A percentile compares a stretch with the other conserved stretches of the same genome.
Conservation (phyloP, 2,797 vertebrate species). For the Octomys mimax region DNA sequence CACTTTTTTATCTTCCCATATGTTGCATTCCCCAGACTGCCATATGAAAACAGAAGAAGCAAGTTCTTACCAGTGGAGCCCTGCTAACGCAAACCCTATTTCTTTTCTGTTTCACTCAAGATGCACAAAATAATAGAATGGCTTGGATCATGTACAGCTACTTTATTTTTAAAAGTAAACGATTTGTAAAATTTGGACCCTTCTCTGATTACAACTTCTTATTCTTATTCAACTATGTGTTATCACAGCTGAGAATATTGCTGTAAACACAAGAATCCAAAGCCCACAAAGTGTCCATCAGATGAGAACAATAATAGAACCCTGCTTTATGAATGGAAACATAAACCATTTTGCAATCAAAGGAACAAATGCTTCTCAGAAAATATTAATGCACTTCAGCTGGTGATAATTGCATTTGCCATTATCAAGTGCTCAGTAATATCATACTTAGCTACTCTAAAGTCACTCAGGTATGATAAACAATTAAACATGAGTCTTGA, state of each 20-base stretch:
- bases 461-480: slow-evolving; percentile 89
- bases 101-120: not conserved
- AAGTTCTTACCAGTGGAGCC: not conserved
- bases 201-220: slow-evolving; percentile 9
- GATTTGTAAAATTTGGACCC: not conserved
- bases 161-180: not conserved
- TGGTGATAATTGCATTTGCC: slow-evolving; percentile 87
- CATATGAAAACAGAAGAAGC: not conserved
- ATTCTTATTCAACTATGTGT: not conserved
- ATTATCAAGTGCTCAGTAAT: slow-evolving; percentile 83
- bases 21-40: not conserved
- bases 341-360: slow-evolving; percentile 86
- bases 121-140: not conserved
- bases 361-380: slow-evolving; percentile 87
- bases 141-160: not conserved
- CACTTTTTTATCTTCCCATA: not conserved
- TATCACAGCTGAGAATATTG: slow-evolving; percentile 49
- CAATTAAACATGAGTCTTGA: slow-evolving; percentile 88
- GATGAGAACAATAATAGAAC: slow-evolving; percentile 77
- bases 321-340: slow-evolving; percentile 87
- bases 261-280: slow-evolving; percentile 42
- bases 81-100: not conserved
- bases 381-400: slow-evolving; percentile 88
- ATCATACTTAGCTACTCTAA: slow-evolving; percentile 84
- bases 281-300: slow-evolving; percentile 37